phyloP scores from a whole-genome alignment of 2,888 invertebrate species.

The Candidula unifasciata region DNA sequence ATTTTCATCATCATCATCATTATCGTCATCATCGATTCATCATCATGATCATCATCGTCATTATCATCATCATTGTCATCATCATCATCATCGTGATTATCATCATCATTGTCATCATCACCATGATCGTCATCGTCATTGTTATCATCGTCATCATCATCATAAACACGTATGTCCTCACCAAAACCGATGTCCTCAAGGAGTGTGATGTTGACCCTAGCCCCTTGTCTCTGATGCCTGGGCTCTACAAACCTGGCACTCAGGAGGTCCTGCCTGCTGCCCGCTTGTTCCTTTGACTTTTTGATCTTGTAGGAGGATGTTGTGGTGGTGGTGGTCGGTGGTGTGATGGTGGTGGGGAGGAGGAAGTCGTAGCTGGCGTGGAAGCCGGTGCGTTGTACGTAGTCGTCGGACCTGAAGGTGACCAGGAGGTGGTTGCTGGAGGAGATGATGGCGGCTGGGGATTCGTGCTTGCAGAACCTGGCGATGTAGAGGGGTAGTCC shows the following conservation, averaged over 20 bases:
- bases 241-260: conserved; percentile 57
- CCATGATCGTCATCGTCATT: neutral
- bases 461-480: conserved; percentile 62
- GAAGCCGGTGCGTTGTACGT: conserved; percentile 70
- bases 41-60: conserved; percentile 11
- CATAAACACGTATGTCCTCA: neutral
- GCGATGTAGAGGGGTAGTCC: neutral
- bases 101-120: conserved; percentile 26
- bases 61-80: neutral
- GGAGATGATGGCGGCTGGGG: conserved; percentile 59
- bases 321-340: conserved; percentile 43
- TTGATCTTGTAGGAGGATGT: neutral
- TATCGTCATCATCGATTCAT: conserved; percentile 35
- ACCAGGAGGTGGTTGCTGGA: conserved; percentile 63
- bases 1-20: conserved; percentile 37
- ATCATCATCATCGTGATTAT: conserved; percentile 39
- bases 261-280: conserved; percentile 35
- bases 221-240: neutral
- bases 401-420: conserved; percentile 68
- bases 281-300: conserved; percentile 7
- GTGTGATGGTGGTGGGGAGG: conserved; percentile 49
- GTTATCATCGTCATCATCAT: neutral
- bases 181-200: conserved; percentile 3
- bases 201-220: conserved; percentile 7
- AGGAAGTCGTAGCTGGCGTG: conserved; percentile 71